Evolutionary conservation across 2,113 vertebrate species (phyloP), one percentile per base, ranked within the genome.

Genomic region (Ictalurus furcatus): DNA sequence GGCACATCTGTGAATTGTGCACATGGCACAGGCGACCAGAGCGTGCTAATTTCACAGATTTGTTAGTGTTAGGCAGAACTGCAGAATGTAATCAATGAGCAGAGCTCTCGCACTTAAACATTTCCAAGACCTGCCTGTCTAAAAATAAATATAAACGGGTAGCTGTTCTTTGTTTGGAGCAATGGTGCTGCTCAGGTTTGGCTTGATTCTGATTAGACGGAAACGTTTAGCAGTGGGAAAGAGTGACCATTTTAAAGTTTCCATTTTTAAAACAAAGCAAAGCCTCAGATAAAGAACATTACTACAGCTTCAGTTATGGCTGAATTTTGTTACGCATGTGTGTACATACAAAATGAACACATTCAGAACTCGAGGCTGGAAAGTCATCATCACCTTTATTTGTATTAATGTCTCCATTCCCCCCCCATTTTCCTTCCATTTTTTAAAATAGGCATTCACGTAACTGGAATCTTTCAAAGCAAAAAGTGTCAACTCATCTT

Each of bases 201-300:
- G 89, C n/a, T 85, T 34, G 44, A 91, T 81, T 93, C 87, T 92
- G 76, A 78, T 89, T 80, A 85, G 16, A 40, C 13, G 88, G 90
- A 59, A 88, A 28, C 13, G 48, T 85, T 85, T 76, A 56, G 40
- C 17, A 71, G 28, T 44, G 76, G 59, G 52, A 76, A 85, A 74
- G 13, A 74, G 86, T 89, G 82, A 83, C 88, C 89, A 91, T 73
- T 65, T 93, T 91, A 69, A 88, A 90, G 92, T 93, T 95, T 93
- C 91, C 92, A 93, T 90, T 88, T 88, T 88, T 90, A 89, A 65
- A 58, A 63, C 58, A 88, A 88, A 58, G 69, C 34, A 71, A 56
- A 56, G 90, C 71, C 79, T 73, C 92, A 86, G 92, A 93, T 93
- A 85, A 91, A 87, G 91, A 90, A 89, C 91, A 93, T 87, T 91